phyloP scores from a whole-genome alignment of 2,797 vertebrate species.

The Falco rusticolus region DNA sequence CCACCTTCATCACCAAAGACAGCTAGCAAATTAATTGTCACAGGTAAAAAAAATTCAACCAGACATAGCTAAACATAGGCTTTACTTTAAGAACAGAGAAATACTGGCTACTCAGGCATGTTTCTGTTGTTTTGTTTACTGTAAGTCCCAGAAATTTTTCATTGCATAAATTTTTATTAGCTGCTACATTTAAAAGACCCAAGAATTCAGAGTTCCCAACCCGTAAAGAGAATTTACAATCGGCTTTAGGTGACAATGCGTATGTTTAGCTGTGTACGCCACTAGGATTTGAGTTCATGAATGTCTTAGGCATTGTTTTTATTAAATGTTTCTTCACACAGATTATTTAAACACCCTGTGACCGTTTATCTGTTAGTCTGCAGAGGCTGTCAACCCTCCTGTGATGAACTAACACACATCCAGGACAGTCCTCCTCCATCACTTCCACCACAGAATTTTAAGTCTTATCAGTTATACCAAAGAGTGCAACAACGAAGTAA shows the following conservation, averaged over 20 bases:
- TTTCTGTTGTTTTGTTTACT: background rate
- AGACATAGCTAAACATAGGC: background rate
- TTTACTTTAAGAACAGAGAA: background rate
- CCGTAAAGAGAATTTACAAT: too few relatives aligned
- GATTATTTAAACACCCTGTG: background rate
- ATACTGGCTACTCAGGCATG: background rate
- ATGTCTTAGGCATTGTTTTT: background rate
- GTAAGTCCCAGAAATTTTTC: background rate
- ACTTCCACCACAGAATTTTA: background rate
- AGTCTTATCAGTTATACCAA: background rate
- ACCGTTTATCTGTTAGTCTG: background rate
- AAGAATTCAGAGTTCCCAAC: background rate
- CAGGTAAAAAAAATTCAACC: background rate
- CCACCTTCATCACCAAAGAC: background rate
- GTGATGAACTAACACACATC: background rate
- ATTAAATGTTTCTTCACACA: background rate
- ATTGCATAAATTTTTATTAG: background rate
- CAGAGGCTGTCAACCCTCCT: background rate
- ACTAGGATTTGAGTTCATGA: background rate
- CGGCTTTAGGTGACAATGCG: background rate
- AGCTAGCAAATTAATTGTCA: background rate
- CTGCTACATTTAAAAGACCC: background rate
- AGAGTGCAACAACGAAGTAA: background rate
- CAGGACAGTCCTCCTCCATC: background rate
- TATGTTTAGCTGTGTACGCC: background rate